Evolutionary conservation across 2,113 vertebrate genomes (phyloP).

Genomic region (Nothoprocta pentlandii): DNA sequence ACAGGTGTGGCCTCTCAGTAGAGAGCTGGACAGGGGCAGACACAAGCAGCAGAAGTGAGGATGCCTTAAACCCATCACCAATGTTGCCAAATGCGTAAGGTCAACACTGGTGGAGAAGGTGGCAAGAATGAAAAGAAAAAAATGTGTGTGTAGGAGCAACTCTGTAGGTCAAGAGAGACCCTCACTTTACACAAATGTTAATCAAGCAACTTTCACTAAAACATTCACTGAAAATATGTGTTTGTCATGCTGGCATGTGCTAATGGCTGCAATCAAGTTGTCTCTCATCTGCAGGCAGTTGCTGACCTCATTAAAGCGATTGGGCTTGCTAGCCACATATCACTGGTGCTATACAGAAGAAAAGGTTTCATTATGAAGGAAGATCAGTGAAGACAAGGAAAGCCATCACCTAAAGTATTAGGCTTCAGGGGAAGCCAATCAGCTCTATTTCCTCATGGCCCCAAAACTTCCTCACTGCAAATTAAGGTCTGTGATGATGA

Average conservation of each 20-base stretch:
- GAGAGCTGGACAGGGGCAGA: background rate
- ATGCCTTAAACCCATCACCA: rapidly evolving
- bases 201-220: slow-evolving; percentile 41
- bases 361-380: background rate
- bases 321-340: background rate
- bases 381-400: background rate
- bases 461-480: background rate
- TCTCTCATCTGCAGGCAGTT: slow-evolving; percentile 29
- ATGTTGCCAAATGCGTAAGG: background rate
- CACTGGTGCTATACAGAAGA: background rate
- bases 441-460: background rate
- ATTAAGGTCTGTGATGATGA: background rate
- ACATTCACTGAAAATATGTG: slow-evolving; percentile 11
- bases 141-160: background rate
- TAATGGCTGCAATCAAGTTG: slow-evolving; percentile 58
- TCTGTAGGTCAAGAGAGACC: slow-evolving; percentile 26
- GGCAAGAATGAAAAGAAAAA: background rate
- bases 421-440: background rate
- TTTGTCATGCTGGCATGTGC: slow-evolving; percentile 28
- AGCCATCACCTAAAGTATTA: background rate
- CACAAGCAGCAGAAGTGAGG: background rate
- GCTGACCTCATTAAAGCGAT: slow-evolving; percentile 55
- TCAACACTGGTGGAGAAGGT: background rate
- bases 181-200: background rate
- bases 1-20: background rate